Conservation (phyloP, 2,888 invertebrate species). For the Agonopterix subpropinquella region DNA sequence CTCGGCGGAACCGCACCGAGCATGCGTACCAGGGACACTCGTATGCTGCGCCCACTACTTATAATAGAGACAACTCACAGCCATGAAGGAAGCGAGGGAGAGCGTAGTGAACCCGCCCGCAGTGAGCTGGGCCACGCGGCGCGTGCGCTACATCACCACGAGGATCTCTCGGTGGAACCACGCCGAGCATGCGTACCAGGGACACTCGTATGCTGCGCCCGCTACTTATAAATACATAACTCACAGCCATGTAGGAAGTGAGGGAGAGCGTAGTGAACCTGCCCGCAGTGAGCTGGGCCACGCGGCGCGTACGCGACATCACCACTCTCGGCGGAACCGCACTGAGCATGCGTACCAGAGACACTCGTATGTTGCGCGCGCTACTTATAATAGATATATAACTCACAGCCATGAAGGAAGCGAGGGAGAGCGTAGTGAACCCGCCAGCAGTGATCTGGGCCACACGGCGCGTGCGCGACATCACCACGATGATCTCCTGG, state of each 20-base stretch:
- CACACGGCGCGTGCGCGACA: conserved; percentile 53
- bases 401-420: conserved; percentile 71
- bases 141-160: conserved; percentile 56
- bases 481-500: conserved; percentile 51
- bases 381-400: no score
- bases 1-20: conserved; percentile 43
- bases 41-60: conserved; percentile 60
- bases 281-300: conserved; percentile 61
- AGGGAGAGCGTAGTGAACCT: conserved; percentile 69
- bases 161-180: conserved; percentile 50
- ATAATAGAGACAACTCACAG: conserved; percentile 30
- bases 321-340: conserved; percentile 51
- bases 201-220: conserved; percentile 55
- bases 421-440: conserved; percentile 65
- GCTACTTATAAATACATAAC: conserved; percentile 31
- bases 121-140: conserved; percentile 50
- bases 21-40: conserved; percentile 60
- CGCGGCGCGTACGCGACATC: conserved; percentile 53
- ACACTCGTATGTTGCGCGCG: conserved; percentile 56
- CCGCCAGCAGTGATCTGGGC: conserved; percentile 64
- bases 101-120: conserved; percentile 71
- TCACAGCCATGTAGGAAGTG: conserved; percentile 67
- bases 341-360: conserved; percentile 60
- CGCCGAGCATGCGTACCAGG: conserved; percentile 58
- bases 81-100: conserved; percentile 67